phyloP scores from a whole-genome alignment of 2,888 invertebrate species.

The Andrena bicolor region DNA sequence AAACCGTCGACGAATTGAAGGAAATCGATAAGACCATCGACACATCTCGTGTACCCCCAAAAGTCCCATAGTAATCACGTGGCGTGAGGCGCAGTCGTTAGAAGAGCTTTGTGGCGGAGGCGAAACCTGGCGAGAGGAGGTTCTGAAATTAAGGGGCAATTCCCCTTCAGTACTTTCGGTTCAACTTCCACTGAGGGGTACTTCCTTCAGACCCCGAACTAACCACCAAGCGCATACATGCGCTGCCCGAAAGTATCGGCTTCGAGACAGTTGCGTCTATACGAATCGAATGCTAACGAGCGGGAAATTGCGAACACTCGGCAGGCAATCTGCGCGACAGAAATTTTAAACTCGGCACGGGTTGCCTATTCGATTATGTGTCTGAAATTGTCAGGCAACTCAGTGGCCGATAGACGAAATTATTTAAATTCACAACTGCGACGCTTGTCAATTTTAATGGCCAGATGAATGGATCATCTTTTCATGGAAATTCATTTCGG shows the following conservation, averaged over 20 bases:
- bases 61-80: constrained; percentile 80
- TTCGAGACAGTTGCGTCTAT: constrained; percentile 46
- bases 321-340: constrained; percentile 1
- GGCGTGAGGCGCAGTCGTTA: constrained; percentile 81
- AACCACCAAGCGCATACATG: constrained; percentile 31
- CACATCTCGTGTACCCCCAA: constrained; percentile 67
- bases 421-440: background rate
- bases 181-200: constrained; percentile 62
- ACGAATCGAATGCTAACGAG: constrained; percentile 64
- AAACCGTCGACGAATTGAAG: constrained; percentile 45
- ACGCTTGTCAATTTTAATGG: background rate
- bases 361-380: constrained; percentile 4
- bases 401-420: constrained; percentile 9
- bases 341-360: constrained; percentile 34
- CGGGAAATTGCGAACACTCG: constrained; percentile 34
- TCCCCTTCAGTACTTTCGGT: constrained; percentile 74
- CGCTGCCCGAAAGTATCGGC: constrained; percentile 45
- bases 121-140: constrained; percentile 57
- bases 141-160: constrained; percentile 80
- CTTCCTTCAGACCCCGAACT: constrained; percentile 35
- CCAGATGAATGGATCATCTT: background rate
- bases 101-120: constrained; percentile 67
- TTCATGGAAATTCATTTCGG: background rate
- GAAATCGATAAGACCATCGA: constrained; percentile 76
- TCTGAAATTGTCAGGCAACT: constrained; percentile 21